Evolutionary conservation across 1,140 invertebrate species (phyloP).

Genomic region (Eriosoma lanigerum): DNA sequence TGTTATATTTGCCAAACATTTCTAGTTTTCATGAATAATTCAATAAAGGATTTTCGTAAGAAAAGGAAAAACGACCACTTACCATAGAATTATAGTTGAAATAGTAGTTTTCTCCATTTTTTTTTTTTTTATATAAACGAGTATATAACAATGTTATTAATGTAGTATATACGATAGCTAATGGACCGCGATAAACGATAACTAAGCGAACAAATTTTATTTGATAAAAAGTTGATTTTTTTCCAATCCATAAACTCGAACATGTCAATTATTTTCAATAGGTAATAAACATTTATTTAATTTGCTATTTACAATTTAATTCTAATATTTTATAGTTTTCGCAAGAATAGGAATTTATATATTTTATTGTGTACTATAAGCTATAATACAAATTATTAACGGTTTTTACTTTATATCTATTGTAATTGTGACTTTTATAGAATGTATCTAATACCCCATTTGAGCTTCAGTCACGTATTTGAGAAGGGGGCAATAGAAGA

Average conservation of each 20-base stretch:
- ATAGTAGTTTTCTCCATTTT: constrained; percentile 25
- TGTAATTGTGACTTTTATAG: no score
- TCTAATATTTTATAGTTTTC: background rate
- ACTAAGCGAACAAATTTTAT: constrained; percentile 12
- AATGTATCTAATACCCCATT: background rate
- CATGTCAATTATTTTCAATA: constrained; percentile 5
- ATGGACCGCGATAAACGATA: constrained; percentile 44
- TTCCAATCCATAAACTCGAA: background rate
- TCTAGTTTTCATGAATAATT: constrained; percentile 51
- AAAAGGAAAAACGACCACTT: constrained; percentile 25
- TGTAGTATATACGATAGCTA: background rate
- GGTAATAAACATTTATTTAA: no score
- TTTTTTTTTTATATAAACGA: no score
- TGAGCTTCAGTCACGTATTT: no score
- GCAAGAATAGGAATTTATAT: background rate
- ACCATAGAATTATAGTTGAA: constrained; percentile 8
- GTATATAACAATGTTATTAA: constrained; percentile 8
- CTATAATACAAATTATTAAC: background rate
- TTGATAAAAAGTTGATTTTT: constrained; percentile 19
- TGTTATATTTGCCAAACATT: constrained; percentile 31
- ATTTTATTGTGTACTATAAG: background rate
- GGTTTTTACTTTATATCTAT: background rate
- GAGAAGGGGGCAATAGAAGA: no score
- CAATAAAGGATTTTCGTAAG: constrained; percentile 41
- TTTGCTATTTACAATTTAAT: background rate